Evolutionary conservation across 2,797 vertebrate species (phyloP).

Genomic region (Otolemur crassicaudatus): DNA sequence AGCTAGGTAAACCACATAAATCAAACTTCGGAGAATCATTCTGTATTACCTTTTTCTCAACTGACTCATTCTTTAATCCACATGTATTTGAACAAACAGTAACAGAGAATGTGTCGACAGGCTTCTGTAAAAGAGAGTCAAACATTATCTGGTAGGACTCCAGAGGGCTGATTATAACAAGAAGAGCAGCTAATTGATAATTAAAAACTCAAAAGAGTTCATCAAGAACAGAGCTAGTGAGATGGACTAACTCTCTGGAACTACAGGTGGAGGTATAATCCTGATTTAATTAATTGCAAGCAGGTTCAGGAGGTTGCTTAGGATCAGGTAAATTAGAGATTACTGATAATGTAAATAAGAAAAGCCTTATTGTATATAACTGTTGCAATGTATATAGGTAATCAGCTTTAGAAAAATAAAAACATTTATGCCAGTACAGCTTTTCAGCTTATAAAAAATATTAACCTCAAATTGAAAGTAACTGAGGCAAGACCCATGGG

Average conservation of each 20-base stretch:
- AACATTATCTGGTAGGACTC: neutral
- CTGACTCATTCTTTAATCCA: neutral
- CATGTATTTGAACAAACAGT: neutral
- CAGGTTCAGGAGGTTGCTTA: neutral
- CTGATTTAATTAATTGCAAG: neutral
- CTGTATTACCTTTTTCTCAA: neutral
- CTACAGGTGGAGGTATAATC: neutral
- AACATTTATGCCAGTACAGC: neutral
- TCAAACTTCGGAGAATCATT: neutral
- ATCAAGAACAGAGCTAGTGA: neutral
- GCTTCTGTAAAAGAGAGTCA: neutral
- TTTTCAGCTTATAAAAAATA: neutral
- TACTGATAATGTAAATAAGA: neutral
- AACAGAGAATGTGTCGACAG: neutral
- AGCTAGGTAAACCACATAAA: neutral
- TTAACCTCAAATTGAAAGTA: neutral
- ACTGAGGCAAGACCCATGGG: neutral
- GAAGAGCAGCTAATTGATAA: neutral
- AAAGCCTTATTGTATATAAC: slow-evolving; percentile 4
- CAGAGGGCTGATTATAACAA: neutral
- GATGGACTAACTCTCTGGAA: neutral
- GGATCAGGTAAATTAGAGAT: neutral
- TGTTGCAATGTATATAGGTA: neutral
- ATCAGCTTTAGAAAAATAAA: neutral
- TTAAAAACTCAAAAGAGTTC: neutral